Percentiles rank a stretch among this genome's conserved stretches.
These are phyloP conservation scores for Ciconia stormi DNA, from an alignment of 2,113 vertebrate genomes.

Conservation along the genomic window DNA sequence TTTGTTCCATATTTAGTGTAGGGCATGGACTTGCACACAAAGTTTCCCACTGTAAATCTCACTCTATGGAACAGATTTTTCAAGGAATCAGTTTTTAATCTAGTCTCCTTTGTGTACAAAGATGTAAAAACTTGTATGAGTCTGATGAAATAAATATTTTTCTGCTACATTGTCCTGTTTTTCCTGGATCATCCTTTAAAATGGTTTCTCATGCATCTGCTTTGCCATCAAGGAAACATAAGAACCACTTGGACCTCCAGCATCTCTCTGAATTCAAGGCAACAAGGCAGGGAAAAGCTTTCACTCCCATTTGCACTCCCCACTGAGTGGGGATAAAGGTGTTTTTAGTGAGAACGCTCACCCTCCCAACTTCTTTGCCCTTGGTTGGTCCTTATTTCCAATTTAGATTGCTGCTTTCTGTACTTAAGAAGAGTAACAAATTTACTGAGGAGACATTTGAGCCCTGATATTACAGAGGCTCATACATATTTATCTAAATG, in stretches of 20 bases:
- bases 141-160: constrained; percentile 53
- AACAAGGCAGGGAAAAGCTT: background rate
- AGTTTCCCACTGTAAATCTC: background rate
- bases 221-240: background rate
- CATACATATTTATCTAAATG: background rate
- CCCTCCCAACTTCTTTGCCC: background rate
- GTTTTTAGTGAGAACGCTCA: background rate
- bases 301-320: background rate
- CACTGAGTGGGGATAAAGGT: background rate
- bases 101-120: background rate
- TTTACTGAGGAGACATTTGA: background rate
- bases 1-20: background rate
- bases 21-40: background rate
- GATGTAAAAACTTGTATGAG: background rate
- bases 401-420: background rate
- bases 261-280: background rate
- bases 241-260: background rate
- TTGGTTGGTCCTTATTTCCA: background rate
- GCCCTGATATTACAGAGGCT: background rate
- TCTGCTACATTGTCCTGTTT: background rate
- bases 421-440: background rate
- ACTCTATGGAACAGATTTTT: background rate
- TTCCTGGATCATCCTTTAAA: background rate
- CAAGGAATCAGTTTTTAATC: background rate
- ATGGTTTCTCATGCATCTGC: background rate